Evolutionary conservation across 2,888 invertebrate species (phyloP).

Genomic region (Elegia similella): DNA sequence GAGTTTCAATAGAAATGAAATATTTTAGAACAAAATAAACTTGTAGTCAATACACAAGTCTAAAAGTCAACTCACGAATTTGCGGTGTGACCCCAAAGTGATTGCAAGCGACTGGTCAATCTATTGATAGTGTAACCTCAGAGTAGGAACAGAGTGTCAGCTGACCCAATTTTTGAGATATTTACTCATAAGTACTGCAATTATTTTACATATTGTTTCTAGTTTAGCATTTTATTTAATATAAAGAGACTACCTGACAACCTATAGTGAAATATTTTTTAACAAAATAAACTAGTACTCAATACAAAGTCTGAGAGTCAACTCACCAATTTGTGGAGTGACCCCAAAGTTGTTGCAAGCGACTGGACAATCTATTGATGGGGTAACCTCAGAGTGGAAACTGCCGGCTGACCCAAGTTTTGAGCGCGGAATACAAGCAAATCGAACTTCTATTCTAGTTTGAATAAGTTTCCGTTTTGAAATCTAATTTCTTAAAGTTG

Average conservation of each 20-base stretch:
- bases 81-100: constrained; percentile 3
- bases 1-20: no score
- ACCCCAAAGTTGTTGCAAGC: constrained; percentile 8
- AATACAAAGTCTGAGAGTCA: background rate
- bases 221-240: no score
- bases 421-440: no score
- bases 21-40: no score
- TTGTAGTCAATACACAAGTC: background rate
- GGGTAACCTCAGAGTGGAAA: constrained; percentile 7
- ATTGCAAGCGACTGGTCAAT: constrained; percentile 4
- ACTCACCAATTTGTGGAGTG: background rate
- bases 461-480: no score
- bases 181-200: background rate
- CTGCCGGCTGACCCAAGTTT: background rate
- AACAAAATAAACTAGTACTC: background rate
- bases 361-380: constrained; percentile 8
- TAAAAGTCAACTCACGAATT: background rate
- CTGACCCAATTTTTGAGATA: background rate
- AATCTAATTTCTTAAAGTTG: no score
- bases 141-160: constrained; percentile 2
- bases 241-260: no score
- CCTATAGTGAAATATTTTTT: no score
- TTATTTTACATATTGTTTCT: no score
- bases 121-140: constrained; percentile 11
- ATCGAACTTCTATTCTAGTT: no score